These are phyloP conservation scores for Patiria pectinifera DNA, from an alignment of 53 echinoderm and acorn worm genomes.

Conservation along the genomic window DNA sequence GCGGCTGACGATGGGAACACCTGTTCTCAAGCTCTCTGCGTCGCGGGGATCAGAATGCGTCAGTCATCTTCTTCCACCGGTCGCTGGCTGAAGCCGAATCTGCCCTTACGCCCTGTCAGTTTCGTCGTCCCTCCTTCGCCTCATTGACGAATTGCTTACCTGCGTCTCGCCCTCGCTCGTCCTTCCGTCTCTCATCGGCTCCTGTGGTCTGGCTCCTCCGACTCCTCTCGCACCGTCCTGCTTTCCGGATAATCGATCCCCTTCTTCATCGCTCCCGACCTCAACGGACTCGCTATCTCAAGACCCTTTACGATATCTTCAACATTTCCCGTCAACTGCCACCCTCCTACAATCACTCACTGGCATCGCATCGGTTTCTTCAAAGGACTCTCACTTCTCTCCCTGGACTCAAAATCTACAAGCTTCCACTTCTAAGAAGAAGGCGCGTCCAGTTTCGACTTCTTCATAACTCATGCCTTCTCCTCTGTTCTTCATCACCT, in stretches of 20 bases:
- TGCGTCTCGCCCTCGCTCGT: background rate
- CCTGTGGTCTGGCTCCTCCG: background rate
- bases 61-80: conserved; percentile 7
- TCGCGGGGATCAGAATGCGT: background rate
- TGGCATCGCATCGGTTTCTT: too few species aligned
- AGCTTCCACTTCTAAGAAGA: conserved; percentile 19
- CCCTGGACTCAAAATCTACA: background rate
- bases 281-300: conserved; percentile 15
- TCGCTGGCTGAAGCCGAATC: background rate
- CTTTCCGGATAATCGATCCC: background rate
- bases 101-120: background rate
- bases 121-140: background rate
- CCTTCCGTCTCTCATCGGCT: background rate
- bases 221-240: background rate
- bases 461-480: conserved; percentile 6
- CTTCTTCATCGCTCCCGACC: conserved; percentile 26
- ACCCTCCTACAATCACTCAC: too few species aligned
- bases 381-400: background rate
- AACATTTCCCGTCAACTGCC: too few species aligned
- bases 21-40: too few species aligned
- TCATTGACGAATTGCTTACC: too few species aligned
- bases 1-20: too few species aligned
- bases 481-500: too few species aligned
- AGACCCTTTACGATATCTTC: too few species aligned
- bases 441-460: conserved; percentile 15